Base-by-base conservation (phyloP, 2,888 invertebrate genomes). In the Cephus nigrinus region DNA sequence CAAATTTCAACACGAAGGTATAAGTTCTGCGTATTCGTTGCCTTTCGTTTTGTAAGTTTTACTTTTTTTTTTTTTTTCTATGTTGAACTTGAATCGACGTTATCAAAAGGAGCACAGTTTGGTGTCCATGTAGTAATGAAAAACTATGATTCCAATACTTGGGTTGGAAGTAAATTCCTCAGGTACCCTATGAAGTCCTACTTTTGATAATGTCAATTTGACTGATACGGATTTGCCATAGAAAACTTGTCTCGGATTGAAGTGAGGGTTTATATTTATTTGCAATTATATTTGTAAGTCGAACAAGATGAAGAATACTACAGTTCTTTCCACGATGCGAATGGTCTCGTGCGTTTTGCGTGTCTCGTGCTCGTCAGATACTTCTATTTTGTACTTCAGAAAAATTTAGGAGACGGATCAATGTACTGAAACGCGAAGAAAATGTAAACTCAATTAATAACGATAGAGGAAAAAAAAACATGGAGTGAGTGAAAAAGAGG, bases 301-400 rank as follows among this genome's bases (percentile, higher is more conserved):
- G 23, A 23, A 55, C 23, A 55, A 23, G 40, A 55, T 23, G 55
- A 23, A 55, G 55, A 55, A 55, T 55, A 55, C 55, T 55, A 55
- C 23, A 55, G 55, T 71, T 30, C 71, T 71, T 71, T 71, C 33
- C 32, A 32, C 33, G 71, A 12, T 31, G 33, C 31, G 31, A 31
- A 71, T 9, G 33, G 12, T 71, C 71, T 71, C 9, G 23, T 55
- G 23, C 23, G 55, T 23, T 55, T 55, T 55, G 15, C 5, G 55
- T 23, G 55, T 55, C 11, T 33, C 3, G 71, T 71, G 71, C 71
- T 71, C 76, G 71, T 30, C 80, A 78, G 77, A 40, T 80, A 74
- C 78, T 84, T 81, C 80, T 84, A 79, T 83, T 84, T 84, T 84
- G 75, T 84, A 84, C 76, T 76, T 75, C 72, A 80, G 74, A 71